Evolutionary conservation across 2,888 invertebrate genomes (phyloP).

Genomic region (Dasypolia templi): DNA sequence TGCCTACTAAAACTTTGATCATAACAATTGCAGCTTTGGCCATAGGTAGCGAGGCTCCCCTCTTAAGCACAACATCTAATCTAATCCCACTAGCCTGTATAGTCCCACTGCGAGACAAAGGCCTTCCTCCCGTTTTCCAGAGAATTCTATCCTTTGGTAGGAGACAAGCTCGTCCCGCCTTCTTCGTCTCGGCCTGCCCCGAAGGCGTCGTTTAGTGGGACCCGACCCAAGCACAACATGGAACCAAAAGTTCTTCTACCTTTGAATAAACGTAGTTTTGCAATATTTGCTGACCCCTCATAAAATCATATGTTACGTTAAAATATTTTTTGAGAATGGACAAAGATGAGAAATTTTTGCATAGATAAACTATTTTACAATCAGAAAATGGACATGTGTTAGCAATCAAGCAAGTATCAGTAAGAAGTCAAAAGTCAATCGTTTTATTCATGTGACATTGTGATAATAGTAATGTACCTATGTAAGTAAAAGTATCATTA

Average conservation of each 20-base stretch:
- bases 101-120: too few species aligned
- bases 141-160: too few species aligned
- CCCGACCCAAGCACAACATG: neutral
- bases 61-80: neutral
- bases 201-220: too few species aligned
- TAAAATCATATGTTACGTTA: neutral
- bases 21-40: neutral
- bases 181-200: too few species aligned
- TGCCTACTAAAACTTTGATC: neutral
- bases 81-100: too few species aligned
- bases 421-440: conserved; percentile 40
- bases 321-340: neutral
- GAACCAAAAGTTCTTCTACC: too few species aligned
- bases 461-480: conserved; percentile 28
- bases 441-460: conserved; percentile 13
- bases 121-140: too few species aligned
- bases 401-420: conserved; percentile 13
- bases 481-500: too few species aligned
- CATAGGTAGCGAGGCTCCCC: neutral
- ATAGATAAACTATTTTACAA: conserved; percentile 2
- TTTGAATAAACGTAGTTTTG: neutral
- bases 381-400: conserved; percentile 12
- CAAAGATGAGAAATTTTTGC: neutral
- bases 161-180: too few species aligned
- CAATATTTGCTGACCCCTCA: neutral